Conservation (phyloP, 2,888 invertebrate species). For the Leptopterna dolabrata region DNA sequence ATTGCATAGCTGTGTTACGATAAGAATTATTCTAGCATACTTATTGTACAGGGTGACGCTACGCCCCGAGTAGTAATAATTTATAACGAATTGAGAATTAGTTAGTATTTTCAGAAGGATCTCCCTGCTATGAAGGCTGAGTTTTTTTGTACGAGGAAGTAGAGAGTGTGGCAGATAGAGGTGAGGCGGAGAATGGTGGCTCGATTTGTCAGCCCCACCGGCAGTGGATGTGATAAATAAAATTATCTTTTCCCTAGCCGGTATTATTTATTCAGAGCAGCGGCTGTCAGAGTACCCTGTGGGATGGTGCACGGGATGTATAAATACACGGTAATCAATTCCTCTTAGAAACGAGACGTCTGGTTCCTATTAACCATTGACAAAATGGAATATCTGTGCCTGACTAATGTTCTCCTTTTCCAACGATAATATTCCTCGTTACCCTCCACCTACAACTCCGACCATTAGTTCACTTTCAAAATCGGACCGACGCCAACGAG, state of each 20-base stretch:
- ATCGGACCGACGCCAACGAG: neutral
- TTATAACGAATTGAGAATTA: neutral
- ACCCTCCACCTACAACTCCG: neutral
- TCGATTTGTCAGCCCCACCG: neutral
- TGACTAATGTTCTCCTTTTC: slow-evolving; percentile 5
- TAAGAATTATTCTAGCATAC: too few species aligned
- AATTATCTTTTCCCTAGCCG: slow-evolving; percentile 20
- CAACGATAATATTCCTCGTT: slow-evolving; percentile 2
- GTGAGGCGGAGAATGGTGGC: neutral
- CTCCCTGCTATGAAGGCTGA: neutral
- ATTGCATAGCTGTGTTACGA: too few species aligned
- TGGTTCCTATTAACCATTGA: slow-evolving; percentile 44
- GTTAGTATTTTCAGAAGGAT: neutral
- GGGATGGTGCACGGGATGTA: slow-evolving; percentile 1
- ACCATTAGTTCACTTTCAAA: slow-evolving; percentile 4
- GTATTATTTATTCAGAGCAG: slow-evolving; percentile 32
- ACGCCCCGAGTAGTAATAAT: too few species aligned
- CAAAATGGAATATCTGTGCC: slow-evolving; percentile 17
- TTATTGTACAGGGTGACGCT: too few species aligned
- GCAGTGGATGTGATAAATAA: slow-evolving; percentile 14
- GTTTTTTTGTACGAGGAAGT: neutral
- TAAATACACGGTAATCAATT: slow-evolving; percentile 33
- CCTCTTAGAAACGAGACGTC: slow-evolving; percentile 35
- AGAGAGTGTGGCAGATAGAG: neutral
- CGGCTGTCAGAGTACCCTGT: slow-evolving; percentile 16